Evolutionary conservation across 2,797 vertebrate species (phyloP), one percentile per base, ranked within the genome.

Genomic region (Echiichthys vipera): DNA sequence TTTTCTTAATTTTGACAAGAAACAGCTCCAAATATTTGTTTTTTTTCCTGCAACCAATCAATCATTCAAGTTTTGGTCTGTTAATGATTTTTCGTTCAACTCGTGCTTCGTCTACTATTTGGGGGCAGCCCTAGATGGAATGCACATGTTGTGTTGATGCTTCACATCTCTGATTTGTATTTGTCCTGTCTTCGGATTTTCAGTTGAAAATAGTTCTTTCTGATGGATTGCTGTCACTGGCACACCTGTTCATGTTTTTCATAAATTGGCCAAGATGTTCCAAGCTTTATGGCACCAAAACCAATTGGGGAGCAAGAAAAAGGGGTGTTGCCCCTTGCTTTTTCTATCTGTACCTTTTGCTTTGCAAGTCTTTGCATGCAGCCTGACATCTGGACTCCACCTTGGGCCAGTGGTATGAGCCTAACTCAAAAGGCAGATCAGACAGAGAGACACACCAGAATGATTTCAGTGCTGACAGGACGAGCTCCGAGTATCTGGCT

Each of bases 351-450:
- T 54, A 78, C 39, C 59, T 12, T 79, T 71, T 50, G 20, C 63
- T 72, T 56, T 82, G 82, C 83, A 75, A 86, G 74, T 74, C 66
- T 70, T 86, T 65, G 80, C 88, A 84, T 80, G 85, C 66, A 65
- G 65, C 13, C 80, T 39, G 32, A 92, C 92, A 93, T 93, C 92
- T 93, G 91, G 92, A 84, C 66, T 85, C 71, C 73, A 89, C 85
- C 77, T 88, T 82, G 63, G 66, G 87, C 81, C 78, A 73, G 86
- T 84, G 77, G 82, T 81, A 88, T 84, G 77, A 76, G 67, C 67
- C 68, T 37, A 36, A 92, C 87, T 87, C 89, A 93, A 90, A 92
- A 84, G 88, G 65, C 45, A 63, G 71, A 78, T 68, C 73, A 71
- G 71, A 82, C 81, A 84, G 71, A 43, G 75, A 74, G 66, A 55